Evolutionary conservation across 2,888 invertebrate species (phyloP).

Genomic region (Strigamia crassipes): DNA sequence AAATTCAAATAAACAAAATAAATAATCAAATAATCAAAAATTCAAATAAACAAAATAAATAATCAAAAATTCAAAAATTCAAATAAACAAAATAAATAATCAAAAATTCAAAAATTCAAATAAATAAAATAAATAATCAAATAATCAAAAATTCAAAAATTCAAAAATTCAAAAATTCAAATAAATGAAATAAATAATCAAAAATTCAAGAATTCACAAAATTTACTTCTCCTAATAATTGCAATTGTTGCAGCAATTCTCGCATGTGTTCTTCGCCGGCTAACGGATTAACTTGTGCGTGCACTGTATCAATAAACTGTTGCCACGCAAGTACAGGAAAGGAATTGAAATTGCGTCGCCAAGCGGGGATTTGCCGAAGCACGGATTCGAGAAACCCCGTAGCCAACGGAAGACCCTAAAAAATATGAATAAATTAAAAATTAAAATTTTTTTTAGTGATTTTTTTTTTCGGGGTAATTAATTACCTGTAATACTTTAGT

Average conservation of each 20-base stretch:
- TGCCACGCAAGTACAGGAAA: slow-evolving; percentile 69
- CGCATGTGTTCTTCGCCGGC: slow-evolving; percentile 69
- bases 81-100: neutral
- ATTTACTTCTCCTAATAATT: slow-evolving; percentile 68
- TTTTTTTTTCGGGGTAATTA: slow-evolving; percentile 2
- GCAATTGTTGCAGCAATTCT: slow-evolving; percentile 68
- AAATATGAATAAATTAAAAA: slow-evolving; percentile 45
- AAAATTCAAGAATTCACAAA: neutral
- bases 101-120: neutral
- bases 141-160: no score
- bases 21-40: neutral
- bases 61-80: no score
- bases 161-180: no score
- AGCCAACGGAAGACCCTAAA: slow-evolving; percentile 62
- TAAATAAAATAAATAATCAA: no score
- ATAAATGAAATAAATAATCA: neutral
- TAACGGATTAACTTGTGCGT: slow-evolving; percentile 68
- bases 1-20: no score
- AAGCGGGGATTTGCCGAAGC: slow-evolving; percentile 62
- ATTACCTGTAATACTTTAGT: slow-evolving; percentile 64
- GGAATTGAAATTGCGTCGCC: slow-evolving; percentile 64
- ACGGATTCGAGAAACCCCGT: slow-evolving; percentile 68
- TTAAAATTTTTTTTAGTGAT: neutral
- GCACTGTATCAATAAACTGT: slow-evolving; percentile 65
- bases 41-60: no score